Base-by-base conservation (phyloP, 2,797 vertebrate species). In the Squalus acanthias region DNA sequence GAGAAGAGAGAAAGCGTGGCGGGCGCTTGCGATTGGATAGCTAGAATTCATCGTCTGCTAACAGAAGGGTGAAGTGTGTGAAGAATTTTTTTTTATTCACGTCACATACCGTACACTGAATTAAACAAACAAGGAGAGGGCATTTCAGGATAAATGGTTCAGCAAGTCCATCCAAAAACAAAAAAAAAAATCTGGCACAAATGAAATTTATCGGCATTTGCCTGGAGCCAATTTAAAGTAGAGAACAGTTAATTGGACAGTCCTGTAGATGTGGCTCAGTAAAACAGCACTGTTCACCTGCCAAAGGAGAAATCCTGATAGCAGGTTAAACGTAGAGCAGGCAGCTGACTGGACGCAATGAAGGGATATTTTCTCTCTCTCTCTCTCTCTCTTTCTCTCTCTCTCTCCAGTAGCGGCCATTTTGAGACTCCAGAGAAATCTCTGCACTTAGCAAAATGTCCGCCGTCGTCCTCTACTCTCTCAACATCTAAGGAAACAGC, bases 401-500 rank as follows among this genome's bases (percentile, higher is more conserved):
- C 85, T 79, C 96, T 95, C 93, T 96, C 67, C 92, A 96, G 85
- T 69, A 96, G 94, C 96, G 74, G 96, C 96, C 96, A 96, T 96
- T 96, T 96, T 96, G 96, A 96, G 96, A 95, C 96, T 96, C 96
- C 88, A 92, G 72, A 96, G 95, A 91, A 87, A 88, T 89, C 96
- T 92, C 15, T 69, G 72, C 94, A 94, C 88, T 96, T 67, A 95
- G 94, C 74, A 93, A 96, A 96, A 96, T 96, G 96, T 96, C 96
- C 87, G 96, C 94, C 88, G 53, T 70, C 63, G 85, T 74, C 76
- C 96, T 74, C 15, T 13, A 39, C 63, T n/a, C 91, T 67, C 65
- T 67, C n/a, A 93, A 69, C 65, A 69, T 93, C 91, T 69, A 17
- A 93, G 91, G 39, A 69, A 39, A 10, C 20, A 93, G n/a, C 88